Evolutionary conservation across 2,797 vertebrate species (phyloP).

Genomic region (Todus mexicanus): DNA sequence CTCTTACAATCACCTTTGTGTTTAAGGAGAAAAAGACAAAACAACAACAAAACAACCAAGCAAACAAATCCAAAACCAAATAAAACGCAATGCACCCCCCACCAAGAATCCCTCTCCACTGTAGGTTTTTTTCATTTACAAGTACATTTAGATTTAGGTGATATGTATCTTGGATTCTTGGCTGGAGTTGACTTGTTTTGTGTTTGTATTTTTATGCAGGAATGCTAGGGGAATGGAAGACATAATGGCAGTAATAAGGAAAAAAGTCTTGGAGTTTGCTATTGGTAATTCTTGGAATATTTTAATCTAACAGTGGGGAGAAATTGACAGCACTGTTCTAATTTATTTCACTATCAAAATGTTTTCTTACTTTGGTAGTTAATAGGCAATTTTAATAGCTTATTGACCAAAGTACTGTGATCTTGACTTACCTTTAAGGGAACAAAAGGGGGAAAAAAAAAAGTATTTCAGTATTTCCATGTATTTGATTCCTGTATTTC

Average conservation of each 20-base stretch:
- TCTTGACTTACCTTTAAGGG: neutral
- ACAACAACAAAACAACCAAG: too few species aligned
- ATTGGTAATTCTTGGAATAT: neutral
- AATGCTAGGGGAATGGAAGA: neutral
- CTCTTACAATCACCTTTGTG: neutral
- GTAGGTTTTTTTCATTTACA: neutral
- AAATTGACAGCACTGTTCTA: neutral
- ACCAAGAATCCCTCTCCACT: rapidly evolving
- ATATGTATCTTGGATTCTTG: neutral
- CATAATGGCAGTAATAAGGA: neutral
- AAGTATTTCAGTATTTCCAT: neutral
- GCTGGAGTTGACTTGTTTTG: neutral
- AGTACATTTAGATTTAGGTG: neutral
- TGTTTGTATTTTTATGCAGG: neutral
- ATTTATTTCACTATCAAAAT: constrained; percentile 5
- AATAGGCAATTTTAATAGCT: neutral
- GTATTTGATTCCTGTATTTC: neutral
- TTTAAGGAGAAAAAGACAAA: neutral
- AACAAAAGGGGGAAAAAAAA: neutral
- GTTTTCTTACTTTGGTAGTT: neutral
- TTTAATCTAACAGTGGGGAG: neutral
- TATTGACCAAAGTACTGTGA: neutral
- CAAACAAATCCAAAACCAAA: neutral
- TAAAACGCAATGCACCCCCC: neutral
- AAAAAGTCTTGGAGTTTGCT: neutral